phyloP scores from a whole-genome alignment of 2,888 invertebrate species.

The Limnephilus auricula region DNA sequence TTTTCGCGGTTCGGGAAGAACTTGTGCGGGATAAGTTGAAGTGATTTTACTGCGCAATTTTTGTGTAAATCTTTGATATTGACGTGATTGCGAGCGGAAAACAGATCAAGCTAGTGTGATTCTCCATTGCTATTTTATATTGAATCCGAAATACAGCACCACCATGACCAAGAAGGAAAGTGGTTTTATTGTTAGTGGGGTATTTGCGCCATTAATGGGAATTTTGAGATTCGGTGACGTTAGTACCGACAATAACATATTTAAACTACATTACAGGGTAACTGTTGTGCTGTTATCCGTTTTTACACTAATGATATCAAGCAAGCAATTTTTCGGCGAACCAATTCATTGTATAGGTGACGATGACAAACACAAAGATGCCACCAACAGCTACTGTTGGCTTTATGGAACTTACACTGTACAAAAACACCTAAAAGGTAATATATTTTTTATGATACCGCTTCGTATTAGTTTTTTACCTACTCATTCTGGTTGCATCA shows the following conservation, averaged over 20 bases:
- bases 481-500: neutral
- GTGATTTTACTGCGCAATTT: neutral
- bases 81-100: neutral
- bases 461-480: neutral
- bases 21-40: neutral
- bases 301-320: constrained; percentile 86
- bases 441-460: neutral
- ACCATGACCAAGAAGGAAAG: constrained; percentile 65
- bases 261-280: constrained; percentile 85
- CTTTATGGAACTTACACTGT: constrained; percentile 85
- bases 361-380: constrained; percentile 75
- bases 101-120: neutral
- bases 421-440: constrained; percentile 56
- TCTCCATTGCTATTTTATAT: neutral
- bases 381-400: constrained; percentile 88
- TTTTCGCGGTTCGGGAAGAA: neutral
- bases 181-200: constrained; percentile 77
- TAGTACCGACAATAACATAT: constrained; percentile 86
- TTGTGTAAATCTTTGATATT: neutral
- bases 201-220: constrained; percentile 82
- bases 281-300: constrained; percentile 85
- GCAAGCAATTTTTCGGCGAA: constrained; percentile 91
- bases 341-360: constrained; percentile 86
- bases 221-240: constrained; percentile 82
- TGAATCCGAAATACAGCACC: neutral